Percentiles rank a stretch among this genome's conserved stretches.
phyloP scores from a whole-genome alignment of 2,888 invertebrate genomes.

The Meteorus cinctellus region DNA sequence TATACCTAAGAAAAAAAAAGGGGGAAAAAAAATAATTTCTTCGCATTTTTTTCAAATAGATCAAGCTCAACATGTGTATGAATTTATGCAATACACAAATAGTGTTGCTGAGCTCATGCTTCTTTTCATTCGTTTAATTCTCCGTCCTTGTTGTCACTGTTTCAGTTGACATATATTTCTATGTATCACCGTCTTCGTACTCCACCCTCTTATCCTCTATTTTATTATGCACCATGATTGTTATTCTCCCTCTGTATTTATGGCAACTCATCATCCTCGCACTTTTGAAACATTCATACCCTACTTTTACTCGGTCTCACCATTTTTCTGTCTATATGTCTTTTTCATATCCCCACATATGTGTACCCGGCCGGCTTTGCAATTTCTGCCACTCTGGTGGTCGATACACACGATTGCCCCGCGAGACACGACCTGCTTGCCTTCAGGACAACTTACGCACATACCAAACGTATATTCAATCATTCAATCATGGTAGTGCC shows the following conservation, averaged over 20 bases:
- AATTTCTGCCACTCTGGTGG: constrained; percentile 63
- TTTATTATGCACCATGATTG: constrained; percentile 36
- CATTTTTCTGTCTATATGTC: constrained; percentile 26
- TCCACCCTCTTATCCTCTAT: neutral
- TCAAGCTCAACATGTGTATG: constrained; percentile 49
- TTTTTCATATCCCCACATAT: constrained; percentile 43
- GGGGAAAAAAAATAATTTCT: too few relatives aligned
- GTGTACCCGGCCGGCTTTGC: constrained; percentile 36
- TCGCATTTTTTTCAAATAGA: too few relatives aligned
- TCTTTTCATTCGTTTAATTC: constrained; percentile 27
- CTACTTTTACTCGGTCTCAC: constrained; percentile 29
- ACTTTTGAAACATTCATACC: constrained; percentile 24
- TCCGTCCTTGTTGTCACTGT: constrained; percentile 18
- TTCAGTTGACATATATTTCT: constrained; percentile 18
- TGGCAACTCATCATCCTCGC: constrained; percentile 43
- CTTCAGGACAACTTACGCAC: constrained; percentile 46
- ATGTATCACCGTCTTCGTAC: constrained; percentile 30
- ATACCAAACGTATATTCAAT: constrained; percentile 45
- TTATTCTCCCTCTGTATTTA: constrained; percentile 30
- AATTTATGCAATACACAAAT: constrained; percentile 50
- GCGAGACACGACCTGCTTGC: constrained; percentile 29
- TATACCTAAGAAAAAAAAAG: too few relatives aligned
- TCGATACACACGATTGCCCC: constrained; percentile 53
- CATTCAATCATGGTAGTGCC: constrained; percentile 36
- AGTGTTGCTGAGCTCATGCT: constrained; percentile 50